Evolutionary conservation across 2,888 invertebrate genomes (phyloP), one percentile per base, ranked within the genome.

Genomic region (Lymantria dispar): DNA sequence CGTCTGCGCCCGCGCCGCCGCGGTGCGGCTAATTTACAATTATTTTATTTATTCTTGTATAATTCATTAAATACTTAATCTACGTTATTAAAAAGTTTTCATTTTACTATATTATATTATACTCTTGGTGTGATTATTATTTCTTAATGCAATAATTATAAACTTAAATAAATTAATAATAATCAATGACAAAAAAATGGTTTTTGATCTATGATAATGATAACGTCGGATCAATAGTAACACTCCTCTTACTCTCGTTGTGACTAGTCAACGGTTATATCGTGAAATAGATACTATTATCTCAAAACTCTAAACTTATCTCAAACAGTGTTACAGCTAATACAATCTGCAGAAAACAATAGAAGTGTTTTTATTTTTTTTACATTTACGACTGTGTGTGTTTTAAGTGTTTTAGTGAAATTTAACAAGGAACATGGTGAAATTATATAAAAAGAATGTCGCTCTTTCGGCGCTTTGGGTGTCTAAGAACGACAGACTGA

Each of bases 381-480:
- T n/a, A n/a, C 33, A 10, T 33, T 22, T 47, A 36, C 11, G 48
- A 42, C 30, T n/a, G 36, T 47, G 41, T 47, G 30, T 40, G 12
- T 41, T 39, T n/a, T 46, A 43, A 52, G 56, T 62, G 49, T 14
- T 43, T 13, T 40, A 54, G 54, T 48, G 46, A 31, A 39, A 30
- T 40, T 44, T 51, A 47, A 65, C 70, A 60, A 60, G 61, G 49
- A 83, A 80, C 72, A 90, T 89, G 87, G 84, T 89, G 73, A 88
- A 88, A 83, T 76, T 72, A 78, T 80, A 72, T 76, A 85, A 80
- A 75, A 83, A 79, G 65, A 68, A 56, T 58, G 58, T 83, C 7
- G 62, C 78, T 42, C 53, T 83, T 13, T 78, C 87, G 60, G 77
- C 82, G 50, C 66, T 87, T 49, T 89, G 89, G 90, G 87, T 91